These are phyloP conservation scores for Gobiocypris rarus DNA, from an alignment of 2,113 vertebrate species.

Conservation along the genomic window DNA sequence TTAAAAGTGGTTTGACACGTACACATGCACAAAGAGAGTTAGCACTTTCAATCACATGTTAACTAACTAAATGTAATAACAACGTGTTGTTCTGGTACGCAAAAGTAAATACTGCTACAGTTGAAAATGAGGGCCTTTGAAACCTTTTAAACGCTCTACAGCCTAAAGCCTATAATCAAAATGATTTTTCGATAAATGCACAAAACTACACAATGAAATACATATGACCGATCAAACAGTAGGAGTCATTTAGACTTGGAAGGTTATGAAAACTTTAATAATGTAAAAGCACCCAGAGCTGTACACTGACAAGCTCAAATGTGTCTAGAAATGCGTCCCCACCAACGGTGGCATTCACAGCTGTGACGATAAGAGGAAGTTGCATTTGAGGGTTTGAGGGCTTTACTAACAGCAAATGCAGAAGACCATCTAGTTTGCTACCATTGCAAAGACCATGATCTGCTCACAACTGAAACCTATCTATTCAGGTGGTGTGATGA, in stretches of 20 bases:
- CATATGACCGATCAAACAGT: neutral
- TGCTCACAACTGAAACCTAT: neutral
- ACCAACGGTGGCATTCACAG: neutral
- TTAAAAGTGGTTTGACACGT: neutral
- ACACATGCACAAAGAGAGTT: neutral
- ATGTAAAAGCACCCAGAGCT: neutral
- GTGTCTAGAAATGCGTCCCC: neutral
- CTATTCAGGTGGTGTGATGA: neutral
- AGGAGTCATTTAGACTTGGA: neutral
- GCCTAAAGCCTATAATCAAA: neutral
- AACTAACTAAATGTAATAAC: neutral
- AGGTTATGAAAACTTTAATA: neutral
- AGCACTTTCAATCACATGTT: neutral
- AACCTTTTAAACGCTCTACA: neutral
- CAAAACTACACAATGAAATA: neutral
- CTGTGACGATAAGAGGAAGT: conserved; percentile 24
- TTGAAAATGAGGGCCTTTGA: neutral
- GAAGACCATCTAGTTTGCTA: neutral
- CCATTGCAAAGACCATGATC: neutral
- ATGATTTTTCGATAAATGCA: neutral
- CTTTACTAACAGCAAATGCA: conserved; percentile 17
- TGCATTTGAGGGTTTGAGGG: conserved; percentile 29
- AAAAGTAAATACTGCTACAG: neutral
- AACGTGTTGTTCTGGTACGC: neutral
- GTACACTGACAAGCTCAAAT: neutral